Evolutionary conservation across 1,140 invertebrate species (phyloP).

Genomic region (Pseudomyrmex gracilis): DNA sequence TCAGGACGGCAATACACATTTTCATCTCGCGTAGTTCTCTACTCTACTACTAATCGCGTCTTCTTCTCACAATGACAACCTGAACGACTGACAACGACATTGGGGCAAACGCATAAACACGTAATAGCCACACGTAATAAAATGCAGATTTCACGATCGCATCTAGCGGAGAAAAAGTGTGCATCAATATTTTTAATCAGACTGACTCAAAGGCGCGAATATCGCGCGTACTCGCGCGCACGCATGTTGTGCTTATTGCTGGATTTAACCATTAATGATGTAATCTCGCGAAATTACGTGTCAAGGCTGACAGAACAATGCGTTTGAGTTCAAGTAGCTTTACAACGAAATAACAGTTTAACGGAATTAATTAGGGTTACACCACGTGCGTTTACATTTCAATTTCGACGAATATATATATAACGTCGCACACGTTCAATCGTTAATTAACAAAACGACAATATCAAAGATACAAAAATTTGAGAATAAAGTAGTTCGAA

Average conservation of each 20-base stretch:
- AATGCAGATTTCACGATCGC: not conserved
- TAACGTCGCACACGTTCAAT: too few species aligned
- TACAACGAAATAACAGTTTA: constrained; percentile 19
- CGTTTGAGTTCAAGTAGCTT: constrained; percentile 23
- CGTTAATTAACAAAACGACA: too few species aligned
- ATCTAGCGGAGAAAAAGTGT: constrained; percentile 9
- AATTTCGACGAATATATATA: not conserved
- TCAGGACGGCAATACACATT: too few species aligned
- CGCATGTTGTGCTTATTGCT: not conserved
- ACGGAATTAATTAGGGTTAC: too few species aligned
- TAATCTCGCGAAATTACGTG: constrained; percentile 57
- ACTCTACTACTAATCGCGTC: too few species aligned
- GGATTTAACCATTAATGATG: constrained; percentile 52
- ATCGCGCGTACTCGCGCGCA: not conserved
- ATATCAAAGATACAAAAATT: too few species aligned
- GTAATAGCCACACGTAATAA: constrained; percentile 20
- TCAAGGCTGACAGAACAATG: constrained; percentile 53
- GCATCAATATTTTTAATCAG: constrained; percentile 12
- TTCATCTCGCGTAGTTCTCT: too few species aligned
- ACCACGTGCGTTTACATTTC: not conserved
- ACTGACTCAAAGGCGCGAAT: not conserved
- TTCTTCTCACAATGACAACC: not conserved
- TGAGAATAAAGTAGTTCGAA: too few species aligned
- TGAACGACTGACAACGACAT: not conserved
- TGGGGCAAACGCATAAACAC: not conserved